These are phyloP conservation scores for Clunio marinus DNA, from an alignment of 2,888 invertebrate species.

Conservation along the genomic window DNA sequence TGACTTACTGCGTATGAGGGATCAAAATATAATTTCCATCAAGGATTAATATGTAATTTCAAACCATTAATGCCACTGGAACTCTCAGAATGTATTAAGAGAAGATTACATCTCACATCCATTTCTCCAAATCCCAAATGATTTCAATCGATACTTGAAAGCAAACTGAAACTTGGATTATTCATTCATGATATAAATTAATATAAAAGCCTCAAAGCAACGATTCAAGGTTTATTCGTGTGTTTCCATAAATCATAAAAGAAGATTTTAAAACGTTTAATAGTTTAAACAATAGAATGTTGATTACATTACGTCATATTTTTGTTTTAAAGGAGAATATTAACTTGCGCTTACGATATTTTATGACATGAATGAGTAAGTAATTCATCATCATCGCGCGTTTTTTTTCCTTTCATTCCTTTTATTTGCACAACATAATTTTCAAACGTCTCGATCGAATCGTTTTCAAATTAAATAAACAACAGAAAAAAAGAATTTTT, in stretches of 20 bases:
- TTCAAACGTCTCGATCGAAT: no score
- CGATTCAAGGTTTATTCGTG: neutral
- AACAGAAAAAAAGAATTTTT: neutral
- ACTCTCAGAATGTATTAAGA: neutral
- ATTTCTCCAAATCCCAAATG: no score
- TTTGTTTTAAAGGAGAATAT: neutral
- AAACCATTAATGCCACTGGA: neutral
- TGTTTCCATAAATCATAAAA: neutral
- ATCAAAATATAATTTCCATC: conserved; percentile 6
- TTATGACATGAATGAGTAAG: no score
- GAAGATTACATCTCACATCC: no score
- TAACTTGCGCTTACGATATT: no score
- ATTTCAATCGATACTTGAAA: no score
- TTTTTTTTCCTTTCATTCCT: neutral
- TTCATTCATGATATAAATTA: neutral
- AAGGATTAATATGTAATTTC: neutral
- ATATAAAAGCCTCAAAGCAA: neutral
- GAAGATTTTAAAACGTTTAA: neutral
- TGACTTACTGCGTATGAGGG: neutral
- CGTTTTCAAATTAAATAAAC: neutral
- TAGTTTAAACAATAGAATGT: neutral
- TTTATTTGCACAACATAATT: neutral
- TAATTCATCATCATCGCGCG: neutral
- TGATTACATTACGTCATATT: neutral
- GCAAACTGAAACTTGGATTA: neutral